Evolutionary conservation across 2,888 invertebrate genomes (phyloP).

Genomic region (Laspeyria flexula): DNA sequence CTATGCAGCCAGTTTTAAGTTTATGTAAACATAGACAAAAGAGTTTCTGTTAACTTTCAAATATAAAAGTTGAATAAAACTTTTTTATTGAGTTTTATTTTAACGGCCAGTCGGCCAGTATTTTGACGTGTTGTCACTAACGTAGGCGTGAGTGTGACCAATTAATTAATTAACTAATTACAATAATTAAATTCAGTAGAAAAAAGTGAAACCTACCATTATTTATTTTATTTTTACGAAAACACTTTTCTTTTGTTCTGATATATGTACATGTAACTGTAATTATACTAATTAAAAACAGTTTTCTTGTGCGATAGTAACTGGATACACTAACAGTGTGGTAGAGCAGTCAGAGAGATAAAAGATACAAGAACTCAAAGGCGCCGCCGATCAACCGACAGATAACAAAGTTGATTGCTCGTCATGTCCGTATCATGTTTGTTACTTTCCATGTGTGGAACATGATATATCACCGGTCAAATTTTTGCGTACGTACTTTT

Average conservation of each 20-base stretch:
- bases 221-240: too few species aligned
- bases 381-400: slow-evolving; percentile 52
- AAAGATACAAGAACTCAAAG: slow-evolving; percentile 56
- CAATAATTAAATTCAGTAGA: neutral
- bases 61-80: neutral
- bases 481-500: neutral
- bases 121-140: neutral
- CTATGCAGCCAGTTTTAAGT: slow-evolving; percentile 23
- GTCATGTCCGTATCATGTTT: slow-evolving; percentile 51
- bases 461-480: neutral
- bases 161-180: neutral
- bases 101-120: too few species aligned
- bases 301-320: slow-evolving; percentile 66
- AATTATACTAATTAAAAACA: slow-evolving; percentile 81
- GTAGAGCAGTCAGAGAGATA: slow-evolving; percentile 50
- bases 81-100: neutral
- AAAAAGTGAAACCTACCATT: neutral
- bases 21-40: slow-evolving; percentile 9
- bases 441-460: slow-evolving; percentile 14
- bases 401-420: slow-evolving; percentile 48
- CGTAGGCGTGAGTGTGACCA: neutral
- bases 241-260: too few species aligned
- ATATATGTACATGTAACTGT: too few species aligned
- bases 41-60: slow-evolving; percentile 12
- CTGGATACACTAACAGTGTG: slow-evolving; percentile 59